phyloP scores from a whole-genome alignment of 2,888 invertebrate genomes.

The Hanleya hanleyi region DNA sequence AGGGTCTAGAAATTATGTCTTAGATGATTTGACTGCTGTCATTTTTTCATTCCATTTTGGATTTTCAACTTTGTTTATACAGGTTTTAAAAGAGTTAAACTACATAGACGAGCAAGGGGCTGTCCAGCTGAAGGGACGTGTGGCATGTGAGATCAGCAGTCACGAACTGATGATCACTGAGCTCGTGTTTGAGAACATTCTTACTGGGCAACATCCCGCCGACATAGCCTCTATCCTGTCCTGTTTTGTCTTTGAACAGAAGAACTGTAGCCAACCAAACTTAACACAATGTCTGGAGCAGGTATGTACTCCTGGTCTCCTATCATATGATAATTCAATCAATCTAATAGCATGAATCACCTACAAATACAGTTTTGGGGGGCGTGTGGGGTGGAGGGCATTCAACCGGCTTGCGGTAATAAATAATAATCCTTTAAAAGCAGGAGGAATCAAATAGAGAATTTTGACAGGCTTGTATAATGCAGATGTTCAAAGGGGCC shows the following conservation, averaged over 20 bases:
- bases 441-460: too few species aligned
- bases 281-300: slow-evolving; percentile 78
- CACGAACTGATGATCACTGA: slow-evolving; percentile 92
- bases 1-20: too few species aligned
- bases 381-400: too few species aligned
- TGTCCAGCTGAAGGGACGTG: slow-evolving; percentile 81
- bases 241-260: slow-evolving; percentile 92
- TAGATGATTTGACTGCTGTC: too few species aligned
- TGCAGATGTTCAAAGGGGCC: too few species aligned
- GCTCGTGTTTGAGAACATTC: slow-evolving; percentile 90
- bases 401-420: too few species aligned
- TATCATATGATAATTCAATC: too few species aligned
- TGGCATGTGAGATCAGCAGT: slow-evolving; percentile 89
- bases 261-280: slow-evolving; percentile 76
- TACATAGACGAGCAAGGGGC: slow-evolving; percentile 84
- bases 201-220: slow-evolving; percentile 88
- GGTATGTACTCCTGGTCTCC: too few species aligned
- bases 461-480: too few species aligned
- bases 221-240: slow-evolving; percentile 97
- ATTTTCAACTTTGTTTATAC: slow-evolving; percentile 23
- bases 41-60: background rate
- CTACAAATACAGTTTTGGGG: too few species aligned
- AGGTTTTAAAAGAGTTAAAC: slow-evolving; percentile 81
- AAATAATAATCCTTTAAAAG: too few species aligned
- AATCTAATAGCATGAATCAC: too few species aligned